Percentiles rank a stretch among this genome's conserved stretches.
Evolutionary conservation across 2,888 invertebrate genomes (phyloP).

Genomic region (Drosophila peninsularis): DNA sequence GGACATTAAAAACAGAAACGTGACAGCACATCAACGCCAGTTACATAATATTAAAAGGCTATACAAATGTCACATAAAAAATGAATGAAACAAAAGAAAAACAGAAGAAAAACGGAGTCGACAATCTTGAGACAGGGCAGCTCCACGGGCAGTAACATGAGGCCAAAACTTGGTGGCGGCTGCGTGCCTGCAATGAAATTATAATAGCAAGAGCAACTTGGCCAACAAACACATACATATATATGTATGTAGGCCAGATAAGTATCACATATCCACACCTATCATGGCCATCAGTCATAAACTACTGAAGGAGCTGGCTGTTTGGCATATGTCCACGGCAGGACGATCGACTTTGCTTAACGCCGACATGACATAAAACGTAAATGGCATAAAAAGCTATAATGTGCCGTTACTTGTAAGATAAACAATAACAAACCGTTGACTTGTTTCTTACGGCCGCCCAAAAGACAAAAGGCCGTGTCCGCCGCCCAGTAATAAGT

Average conservation of each 20-base stretch:
- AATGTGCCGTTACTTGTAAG: slow-evolving; percentile 68
- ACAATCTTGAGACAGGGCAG: neutral
- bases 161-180: slow-evolving; percentile 42
- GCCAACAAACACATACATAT: slow-evolving; percentile 1
- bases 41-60: slow-evolving; percentile 72
- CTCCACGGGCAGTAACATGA: slow-evolving; percentile 37
- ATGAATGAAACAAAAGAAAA: slow-evolving; percentile 24
- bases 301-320: slow-evolving; percentile 48
- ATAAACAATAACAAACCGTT: slow-evolving; percentile 74
- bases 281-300: slow-evolving; percentile 72
- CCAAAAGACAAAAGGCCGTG: slow-evolving; percentile 52
- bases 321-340: slow-evolving; percentile 40
- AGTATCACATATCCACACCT: slow-evolving; percentile 63
- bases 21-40: slow-evolving; percentile 59
- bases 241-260: slow-evolving; percentile 17
- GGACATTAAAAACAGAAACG: slow-evolving; percentile 75
- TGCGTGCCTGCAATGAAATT: slow-evolving; percentile 61
- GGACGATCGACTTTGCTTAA: slow-evolving; percentile 52
- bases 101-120: neutral
- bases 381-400: slow-evolving; percentile 79
- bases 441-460: slow-evolving; percentile 50
- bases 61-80: slow-evolving; percentile 63
- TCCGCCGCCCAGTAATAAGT: slow-evolving; percentile 57
- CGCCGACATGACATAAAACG: slow-evolving; percentile 68
- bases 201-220: slow-evolving; percentile 26